Evolutionary conservation across 2,797 vertebrate genomes (phyloP).

Genomic region (Tangara arthus): DNA sequence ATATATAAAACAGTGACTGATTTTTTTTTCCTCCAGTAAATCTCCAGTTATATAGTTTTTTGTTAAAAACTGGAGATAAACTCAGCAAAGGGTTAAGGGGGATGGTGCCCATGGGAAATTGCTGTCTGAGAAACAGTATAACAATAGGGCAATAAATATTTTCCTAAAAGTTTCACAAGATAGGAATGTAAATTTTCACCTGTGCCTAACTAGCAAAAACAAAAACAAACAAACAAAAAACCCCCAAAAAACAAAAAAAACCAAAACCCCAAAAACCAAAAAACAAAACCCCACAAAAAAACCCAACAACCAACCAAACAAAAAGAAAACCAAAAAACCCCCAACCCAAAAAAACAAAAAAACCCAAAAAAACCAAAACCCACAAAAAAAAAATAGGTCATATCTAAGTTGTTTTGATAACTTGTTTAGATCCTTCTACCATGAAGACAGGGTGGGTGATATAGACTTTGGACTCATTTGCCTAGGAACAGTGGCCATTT

Average conservation of each 20-base stretch:
- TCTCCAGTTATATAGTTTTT: background rate
- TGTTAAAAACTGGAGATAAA: background rate
- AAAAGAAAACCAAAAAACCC: too few relatives aligned
- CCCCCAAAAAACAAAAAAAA: too few relatives aligned
- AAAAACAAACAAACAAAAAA: too few relatives aligned
- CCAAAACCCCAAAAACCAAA: too few relatives aligned
- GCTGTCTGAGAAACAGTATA: background rate
- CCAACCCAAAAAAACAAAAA: too few relatives aligned
- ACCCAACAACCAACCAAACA: too few relatives aligned
- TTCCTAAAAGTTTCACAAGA: background rate
- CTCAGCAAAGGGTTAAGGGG: fast-evolving
- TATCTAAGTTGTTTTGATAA: background rate
- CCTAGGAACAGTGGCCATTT: background rate
- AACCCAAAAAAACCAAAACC: background rate
- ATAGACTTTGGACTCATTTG: background rate
- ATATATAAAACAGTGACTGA: background rate
- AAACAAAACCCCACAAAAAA: too few relatives aligned
- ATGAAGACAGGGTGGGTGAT: background rate
- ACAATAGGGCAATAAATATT: background rate
- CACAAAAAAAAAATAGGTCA: background rate
- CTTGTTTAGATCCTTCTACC: background rate
- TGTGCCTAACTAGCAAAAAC: background rate
- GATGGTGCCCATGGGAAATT: background rate
- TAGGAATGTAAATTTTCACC: background rate
- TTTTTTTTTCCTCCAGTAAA: background rate